Base-by-base conservation (phyloP, 2,888 invertebrate genomes). In the Eristalis tenax region DNA sequence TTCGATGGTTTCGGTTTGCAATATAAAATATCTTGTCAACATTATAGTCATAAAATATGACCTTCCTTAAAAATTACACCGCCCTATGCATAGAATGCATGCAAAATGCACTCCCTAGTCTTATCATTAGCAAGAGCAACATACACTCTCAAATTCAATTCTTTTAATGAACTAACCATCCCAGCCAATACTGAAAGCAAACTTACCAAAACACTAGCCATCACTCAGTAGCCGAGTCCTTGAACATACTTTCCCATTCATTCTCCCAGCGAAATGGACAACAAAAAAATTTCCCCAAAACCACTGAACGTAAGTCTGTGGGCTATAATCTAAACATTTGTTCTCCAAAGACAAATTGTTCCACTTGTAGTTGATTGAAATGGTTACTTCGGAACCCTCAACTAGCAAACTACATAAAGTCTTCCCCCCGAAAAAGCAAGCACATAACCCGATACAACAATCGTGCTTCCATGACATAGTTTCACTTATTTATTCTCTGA, bases 361-460 rank as follows among this genome's bases (percentile, higher is more conserved):
- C 57, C n/a, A 70, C 70, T 70, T 70, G 70, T 26, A 70, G 57
- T 70, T 70, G 70, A 70, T 70, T 70, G 70, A 70, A 70, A 57
- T 59, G 57, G 35, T 70, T 56, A 57, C 70, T 59, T 50, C 57
- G 18, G 35, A 57, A 59, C 38, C 35, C 10, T 35, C 32, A 65
- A n/a, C 22, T 50, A 18, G 18, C 50, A 50, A 50, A 28, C 59
- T 15, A 2, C 59, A 59, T 10, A 59, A 59, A 59, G 15, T 13
- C 26, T 23, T 59, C 59, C 28, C 32, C n/a, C 18, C 26, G 13
- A 63, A 28, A 59, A 59, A 26, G 26, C 59, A 59, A 59, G 65
- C 65, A 65, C 65, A 65, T 65, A 38, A 59, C 26, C 26, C 26
- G 26, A 26, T 59, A 59, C 10, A 59, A 65, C 22, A 38, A 26